Evolutionary conservation across 1,140 invertebrate species (phyloP).

Genomic region (Bombus picipes): DNA sequence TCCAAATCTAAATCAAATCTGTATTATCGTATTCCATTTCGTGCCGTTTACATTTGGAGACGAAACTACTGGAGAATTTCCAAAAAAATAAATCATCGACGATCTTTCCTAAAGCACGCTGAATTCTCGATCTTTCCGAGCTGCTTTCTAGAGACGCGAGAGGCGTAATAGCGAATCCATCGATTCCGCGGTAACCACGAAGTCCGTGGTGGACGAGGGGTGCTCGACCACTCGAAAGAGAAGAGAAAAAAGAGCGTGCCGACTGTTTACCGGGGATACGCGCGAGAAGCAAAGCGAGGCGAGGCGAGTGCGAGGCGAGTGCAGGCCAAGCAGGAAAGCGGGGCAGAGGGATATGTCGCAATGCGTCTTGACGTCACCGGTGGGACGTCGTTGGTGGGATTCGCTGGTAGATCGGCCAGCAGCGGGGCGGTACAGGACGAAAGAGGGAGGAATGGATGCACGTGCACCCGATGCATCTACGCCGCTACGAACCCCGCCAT

Average conservation of each 20-base stretch:
- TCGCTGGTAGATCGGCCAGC: slow-evolving; percentile 51
- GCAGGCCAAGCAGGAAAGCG: slow-evolving; percentile 49
- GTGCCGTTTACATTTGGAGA: too few relatives aligned
- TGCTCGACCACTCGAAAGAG: slow-evolving; percentile 2
- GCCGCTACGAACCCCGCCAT: slow-evolving; percentile 64
- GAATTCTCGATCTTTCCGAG: background rate
- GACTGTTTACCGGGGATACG: slow-evolving; percentile 28
- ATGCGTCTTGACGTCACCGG: slow-evolving; percentile 80
- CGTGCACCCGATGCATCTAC: slow-evolving; percentile 56
- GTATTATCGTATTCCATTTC: too few relatives aligned
- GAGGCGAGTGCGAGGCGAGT: slow-evolving; percentile 21
- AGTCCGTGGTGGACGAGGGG: background rate
- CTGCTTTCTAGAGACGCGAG: background rate
- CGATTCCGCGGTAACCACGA: background rate
- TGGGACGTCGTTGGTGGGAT: slow-evolving; percentile 74
- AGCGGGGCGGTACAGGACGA: slow-evolving; percentile 44
- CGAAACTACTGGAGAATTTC: too few relatives aligned
- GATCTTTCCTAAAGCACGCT: background rate
- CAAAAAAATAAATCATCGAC: too few relatives aligned
- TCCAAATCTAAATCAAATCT: too few relatives aligned
- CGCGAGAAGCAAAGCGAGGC: slow-evolving; percentile 11
- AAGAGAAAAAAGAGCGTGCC: background rate
- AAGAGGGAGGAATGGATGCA: slow-evolving; percentile 55
- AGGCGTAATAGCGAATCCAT: background rate
- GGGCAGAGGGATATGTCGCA: slow-evolving; percentile 78